Conservation (phyloP, 2,888 invertebrate genomes). For the Brachypalpus laphriformis region DNA sequence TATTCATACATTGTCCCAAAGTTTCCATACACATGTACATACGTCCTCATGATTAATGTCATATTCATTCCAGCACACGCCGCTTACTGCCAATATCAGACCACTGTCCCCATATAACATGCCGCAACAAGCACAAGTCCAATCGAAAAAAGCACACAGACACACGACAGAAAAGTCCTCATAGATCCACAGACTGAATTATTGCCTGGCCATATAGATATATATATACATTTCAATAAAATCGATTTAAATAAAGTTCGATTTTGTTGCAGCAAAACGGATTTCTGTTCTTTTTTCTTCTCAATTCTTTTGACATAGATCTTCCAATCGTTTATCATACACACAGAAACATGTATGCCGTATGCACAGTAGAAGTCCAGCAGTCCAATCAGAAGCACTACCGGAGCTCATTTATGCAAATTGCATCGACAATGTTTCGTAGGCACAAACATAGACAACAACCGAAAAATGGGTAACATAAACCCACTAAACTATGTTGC, state of each 20-base stretch:
- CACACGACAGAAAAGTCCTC: slow-evolving; percentile 52
- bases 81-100: slow-evolving; percentile 34
- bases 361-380: slow-evolving; percentile 47
- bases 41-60: slow-evolving; percentile 47
- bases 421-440: slow-evolving; percentile 54
- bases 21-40: slow-evolving; percentile 15
- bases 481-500: slow-evolving; percentile 64
- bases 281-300: slow-evolving; percentile 28
- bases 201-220: slow-evolving; percentile 55
- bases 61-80: slow-evolving; percentile 59
- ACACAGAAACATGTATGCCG: background rate
- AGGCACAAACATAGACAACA: slow-evolving; percentile 53
- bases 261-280: slow-evolving; percentile 51
- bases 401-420: slow-evolving; percentile 69
- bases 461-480: slow-evolving; percentile 42
- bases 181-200: slow-evolving; percentile 55
- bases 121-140: slow-evolving; percentile 22
- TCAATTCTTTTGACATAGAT: slow-evolving; percentile 49
- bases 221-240: slow-evolving; percentile 68
- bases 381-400: slow-evolving; percentile 60
- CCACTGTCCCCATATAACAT: slow-evolving; percentile 19
- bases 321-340: slow-evolving; percentile 55
- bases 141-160: background rate
- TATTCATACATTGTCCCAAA: slow-evolving; percentile 2
- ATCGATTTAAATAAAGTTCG: slow-evolving; percentile 71